These are phyloP conservation scores for Drosophila arawakana DNA, from an alignment of 1,140 invertebrate species.

Conservation along the genomic window DNA sequence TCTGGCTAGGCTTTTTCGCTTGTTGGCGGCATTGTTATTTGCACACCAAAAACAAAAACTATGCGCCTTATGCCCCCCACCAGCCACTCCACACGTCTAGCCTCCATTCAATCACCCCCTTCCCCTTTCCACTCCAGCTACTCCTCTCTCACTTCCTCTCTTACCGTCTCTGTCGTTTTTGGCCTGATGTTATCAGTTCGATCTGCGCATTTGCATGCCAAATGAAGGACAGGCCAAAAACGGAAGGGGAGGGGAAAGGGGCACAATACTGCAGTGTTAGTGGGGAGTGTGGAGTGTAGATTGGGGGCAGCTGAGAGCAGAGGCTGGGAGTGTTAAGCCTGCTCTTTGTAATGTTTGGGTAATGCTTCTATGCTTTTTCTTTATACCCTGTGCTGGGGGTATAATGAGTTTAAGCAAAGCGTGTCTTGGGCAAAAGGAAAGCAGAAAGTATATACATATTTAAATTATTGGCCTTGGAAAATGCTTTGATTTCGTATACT, in stretches of 20 bases:
- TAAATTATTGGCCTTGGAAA: too few species aligned
- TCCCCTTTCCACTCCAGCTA: neutral
- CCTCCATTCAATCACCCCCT: neutral
- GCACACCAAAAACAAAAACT: slow-evolving; percentile 70
- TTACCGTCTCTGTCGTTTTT: slow-evolving; percentile 22
- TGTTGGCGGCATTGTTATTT: slow-evolving; percentile 67
- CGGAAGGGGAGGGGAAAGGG: neutral
- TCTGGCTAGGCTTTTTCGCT: slow-evolving; percentile 68
- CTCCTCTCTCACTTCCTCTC: neutral
- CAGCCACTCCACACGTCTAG: neutral
- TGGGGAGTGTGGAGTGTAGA: too few species aligned
- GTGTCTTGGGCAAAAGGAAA: too few species aligned
- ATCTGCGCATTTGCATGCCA: slow-evolving; percentile 80
- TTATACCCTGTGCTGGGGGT: too few species aligned
- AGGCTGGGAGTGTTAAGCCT: neutral
- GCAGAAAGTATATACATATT: too few species aligned
- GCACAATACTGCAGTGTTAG: neutral
- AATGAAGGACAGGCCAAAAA: slow-evolving; percentile 63
- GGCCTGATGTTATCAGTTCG: slow-evolving; percentile 80
- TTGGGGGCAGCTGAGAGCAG: too few species aligned
- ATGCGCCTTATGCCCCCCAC: slow-evolving; percentile 37
- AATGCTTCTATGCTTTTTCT: slow-evolving; percentile 34
- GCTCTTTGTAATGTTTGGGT: slow-evolving; percentile 40
- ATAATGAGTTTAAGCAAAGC: too few species aligned
- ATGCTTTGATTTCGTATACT: too few species aligned